A percentile compares a stretch with the other conserved stretches of the same genome.
Evolutionary conservation across 2,113 vertebrate genomes (phyloP).

Genomic region (Tragelaphus scriptus): DNA sequence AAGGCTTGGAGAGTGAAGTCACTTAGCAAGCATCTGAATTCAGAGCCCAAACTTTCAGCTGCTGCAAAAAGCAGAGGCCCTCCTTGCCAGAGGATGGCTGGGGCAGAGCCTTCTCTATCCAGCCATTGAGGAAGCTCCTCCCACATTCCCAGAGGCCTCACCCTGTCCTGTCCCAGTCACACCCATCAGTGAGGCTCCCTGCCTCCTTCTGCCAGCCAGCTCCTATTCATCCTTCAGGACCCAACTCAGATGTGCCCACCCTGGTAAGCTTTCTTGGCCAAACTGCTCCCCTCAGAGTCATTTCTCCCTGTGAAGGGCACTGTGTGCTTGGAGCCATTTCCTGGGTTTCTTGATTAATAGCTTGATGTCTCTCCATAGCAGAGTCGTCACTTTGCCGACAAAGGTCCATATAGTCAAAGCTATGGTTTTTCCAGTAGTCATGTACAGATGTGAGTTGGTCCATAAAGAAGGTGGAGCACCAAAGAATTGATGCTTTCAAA

Average conservation of each 20-base stretch:
- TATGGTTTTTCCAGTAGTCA: neutral
- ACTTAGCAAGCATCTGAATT: neutral
- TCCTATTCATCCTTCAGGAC: neutral
- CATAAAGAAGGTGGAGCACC: neutral
- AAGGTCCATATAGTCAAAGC: neutral
- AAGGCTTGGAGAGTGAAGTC: neutral
- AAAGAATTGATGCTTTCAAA: neutral
- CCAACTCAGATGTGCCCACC: neutral
- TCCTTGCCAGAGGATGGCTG: neutral
- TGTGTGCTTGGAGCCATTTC: neutral
- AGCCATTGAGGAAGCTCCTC: neutral
- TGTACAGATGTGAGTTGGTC: neutral
- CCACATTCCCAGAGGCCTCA: neutral
- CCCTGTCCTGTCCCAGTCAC: neutral
- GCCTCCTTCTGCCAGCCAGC: neutral
- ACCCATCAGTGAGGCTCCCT: no score
- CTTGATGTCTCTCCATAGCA: neutral
- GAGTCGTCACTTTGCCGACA: neutral
- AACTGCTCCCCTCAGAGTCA: neutral
- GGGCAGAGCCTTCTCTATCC: no score
- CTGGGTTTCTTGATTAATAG: neutral
- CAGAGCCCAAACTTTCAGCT: neutral
- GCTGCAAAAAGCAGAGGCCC: neutral
- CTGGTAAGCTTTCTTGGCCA: neutral
- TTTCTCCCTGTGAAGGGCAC: neutral